Conservation (phyloP, 2,797 vertebrate genomes). For the Smutsia gigantea region DNA sequence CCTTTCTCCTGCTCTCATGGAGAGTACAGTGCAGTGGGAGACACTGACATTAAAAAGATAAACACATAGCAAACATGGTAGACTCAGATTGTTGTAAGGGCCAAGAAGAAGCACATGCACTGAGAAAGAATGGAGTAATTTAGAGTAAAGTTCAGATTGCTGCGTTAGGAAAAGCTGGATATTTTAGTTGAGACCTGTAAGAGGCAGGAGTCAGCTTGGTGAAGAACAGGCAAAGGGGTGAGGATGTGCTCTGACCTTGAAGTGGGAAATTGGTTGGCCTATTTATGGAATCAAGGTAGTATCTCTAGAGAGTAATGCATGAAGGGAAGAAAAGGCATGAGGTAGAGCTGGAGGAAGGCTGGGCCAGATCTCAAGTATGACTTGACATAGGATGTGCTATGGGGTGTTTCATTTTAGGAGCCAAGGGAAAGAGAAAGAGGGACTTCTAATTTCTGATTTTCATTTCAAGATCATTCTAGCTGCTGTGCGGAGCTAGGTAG, state of each 20-base stretch:
- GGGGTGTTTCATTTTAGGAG: neutral
- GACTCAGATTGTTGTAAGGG: neutral
- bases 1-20: neutral
- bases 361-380: neutral
- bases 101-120: neutral
- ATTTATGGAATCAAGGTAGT: neutral
- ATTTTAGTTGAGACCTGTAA: neutral
- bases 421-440: neutral
- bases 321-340: neutral
- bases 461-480: neutral
- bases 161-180: neutral
- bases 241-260: neutral
- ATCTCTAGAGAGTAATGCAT: neutral
- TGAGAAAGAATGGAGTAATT: neutral
- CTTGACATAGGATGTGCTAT: neutral
- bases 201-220: neutral
- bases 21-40: neutral
- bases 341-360: neutral
- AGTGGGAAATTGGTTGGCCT: neutral
- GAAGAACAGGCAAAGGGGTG: neutral
- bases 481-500: neutral
- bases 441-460: slow-evolving; percentile 3
- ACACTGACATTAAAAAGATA: neutral
- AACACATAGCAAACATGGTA: neutral
- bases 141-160: neutral